Percentiles rank a stretch among this genome's conserved stretches.
Evolutionary conservation across 92 coral and sea anemone species (phyloP).

Genomic region (Siderastrea radians): DNA sequence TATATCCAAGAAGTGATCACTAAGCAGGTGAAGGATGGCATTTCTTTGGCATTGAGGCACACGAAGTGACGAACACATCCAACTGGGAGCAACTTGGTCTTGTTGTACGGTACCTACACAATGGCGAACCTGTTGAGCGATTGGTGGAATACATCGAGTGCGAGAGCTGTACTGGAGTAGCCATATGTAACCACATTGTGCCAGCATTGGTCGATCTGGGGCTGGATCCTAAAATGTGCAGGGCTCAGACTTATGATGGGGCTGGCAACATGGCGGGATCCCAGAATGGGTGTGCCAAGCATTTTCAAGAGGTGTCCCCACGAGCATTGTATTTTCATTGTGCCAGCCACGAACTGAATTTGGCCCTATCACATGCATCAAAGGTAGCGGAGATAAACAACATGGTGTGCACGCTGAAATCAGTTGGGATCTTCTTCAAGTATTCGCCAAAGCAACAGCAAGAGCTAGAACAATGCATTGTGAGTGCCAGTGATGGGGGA

Average conservation of each 20-base stretch:
- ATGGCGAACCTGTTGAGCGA: slow-evolving; percentile 31
- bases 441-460: slow-evolving; percentile 72
- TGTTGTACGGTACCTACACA: slow-evolving; percentile 60
- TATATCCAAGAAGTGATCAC: slow-evolving; percentile 60
- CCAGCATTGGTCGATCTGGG: slow-evolving; percentile 26
- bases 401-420: slow-evolving; percentile 71
- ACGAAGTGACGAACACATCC: slow-evolving; percentile 69
- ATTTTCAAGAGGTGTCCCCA: slow-evolving; percentile 45
- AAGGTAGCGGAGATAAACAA: slow-evolving; percentile 63
- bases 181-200: slow-evolving; percentile 14
- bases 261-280: slow-evolving; percentile 70
- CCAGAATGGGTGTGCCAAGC: slow-evolving; percentile 68
- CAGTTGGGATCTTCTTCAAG: slow-evolving; percentile 64
- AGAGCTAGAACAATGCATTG: slow-evolving; percentile 51
- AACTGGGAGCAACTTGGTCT: slow-evolving; percentile 81
- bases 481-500: background rate
- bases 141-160: background rate
- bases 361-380: slow-evolving; percentile 63
- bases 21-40: slow-evolving; percentile 63
- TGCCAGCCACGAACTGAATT: slow-evolving; percentile 59
- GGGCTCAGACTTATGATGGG: slow-evolving; percentile 70
- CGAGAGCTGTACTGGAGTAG: slow-evolving; percentile 20
- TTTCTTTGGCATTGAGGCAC: slow-evolving; percentile 71
- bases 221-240: slow-evolving; percentile 63
- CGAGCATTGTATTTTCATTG: slow-evolving; percentile 51